Evolutionary conservation across 2,888 invertebrate genomes (phyloP).

Genomic region (Argyresthia goedartella): DNA sequence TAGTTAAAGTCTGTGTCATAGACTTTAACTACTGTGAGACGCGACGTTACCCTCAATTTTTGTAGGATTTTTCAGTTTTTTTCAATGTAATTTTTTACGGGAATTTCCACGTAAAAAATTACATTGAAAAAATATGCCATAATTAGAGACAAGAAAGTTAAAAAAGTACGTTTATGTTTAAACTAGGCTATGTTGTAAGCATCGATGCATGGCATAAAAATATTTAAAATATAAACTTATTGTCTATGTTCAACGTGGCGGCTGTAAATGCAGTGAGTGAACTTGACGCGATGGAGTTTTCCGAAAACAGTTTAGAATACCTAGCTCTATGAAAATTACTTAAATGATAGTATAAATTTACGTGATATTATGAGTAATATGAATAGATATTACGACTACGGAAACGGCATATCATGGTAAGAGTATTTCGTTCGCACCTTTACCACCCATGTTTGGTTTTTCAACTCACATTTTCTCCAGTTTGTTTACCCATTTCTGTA

Average conservation of each 20-base stretch:
- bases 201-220: conserved; percentile 13
- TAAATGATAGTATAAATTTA: conserved; percentile 42
- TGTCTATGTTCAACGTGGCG: conserved; percentile 64
- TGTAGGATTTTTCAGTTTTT: too few relatives aligned
- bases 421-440: conserved; percentile 28
- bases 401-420: conserved; percentile 68
- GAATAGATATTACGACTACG: conserved; percentile 70
- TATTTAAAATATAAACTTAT: conserved; percentile 3
- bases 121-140: too few relatives aligned
- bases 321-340: conserved; percentile 23
- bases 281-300: conserved; percentile 61
- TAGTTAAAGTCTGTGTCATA: too few relatives aligned
- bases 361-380: conserved; percentile 41
- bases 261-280: conserved; percentile 24
- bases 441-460: conserved; percentile 45
- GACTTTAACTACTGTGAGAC: too few relatives aligned
- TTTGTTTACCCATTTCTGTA: neutral
- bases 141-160: too few relatives aligned
- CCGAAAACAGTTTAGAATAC: conserved; percentile 40
- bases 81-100: too few relatives aligned
- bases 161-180: too few relatives aligned
- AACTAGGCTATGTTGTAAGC: neutral
- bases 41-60: too few relatives aligned
- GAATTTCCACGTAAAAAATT: too few relatives aligned
- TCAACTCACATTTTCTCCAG: conserved; percentile 17